Base-by-base conservation (phyloP, 2,113 vertebrate genomes). In the Pteruthius melanotis region DNA sequence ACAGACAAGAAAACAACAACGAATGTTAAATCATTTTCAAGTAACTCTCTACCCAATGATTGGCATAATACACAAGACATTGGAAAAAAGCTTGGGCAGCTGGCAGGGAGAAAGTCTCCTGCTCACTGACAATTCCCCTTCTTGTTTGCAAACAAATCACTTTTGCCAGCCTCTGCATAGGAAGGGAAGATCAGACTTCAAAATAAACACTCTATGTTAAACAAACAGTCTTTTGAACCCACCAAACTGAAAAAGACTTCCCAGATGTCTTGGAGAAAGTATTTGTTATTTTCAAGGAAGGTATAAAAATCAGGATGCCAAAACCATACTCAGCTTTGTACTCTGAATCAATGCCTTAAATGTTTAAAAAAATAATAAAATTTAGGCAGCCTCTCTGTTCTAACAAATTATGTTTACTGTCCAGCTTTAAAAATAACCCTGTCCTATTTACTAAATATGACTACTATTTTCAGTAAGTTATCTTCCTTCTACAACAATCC, bases 61-160 rank as follows among this genome's bases (percentile, higher is more conserved):
- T 50, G 59, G 39, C 35, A 74, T 24, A 77, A 76, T n/a, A 63
- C 2, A 77, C 71, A 70, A 92, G 54, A 83, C 83, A 93, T 0
- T 45, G 24, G 45, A 39, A 76, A 87, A 86, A 57, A 4, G 8
- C 76, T 59, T 83, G 37, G 23, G 52, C 57, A 39, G 40, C 63
- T 90, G 54, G 75, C 72, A 92, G 35, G 45, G 88, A 92, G 53
- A 90, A 97, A 95, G 66, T 76, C 94, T 92, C 76, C 86, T 95
- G 71, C n/a, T 63, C 50, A 30, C 19, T 0, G 0, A 93, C 88
- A 93, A 72, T 74, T 74, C 50, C 27, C 40, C 66, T 80, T 76
- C 33, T 83, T 88, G 54, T 94, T 74, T 95, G 85, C 92, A 96
- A 92, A 87, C 89, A 94, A 90, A 75, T 61, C 40, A 89, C 74